A percentile compares a stretch with the other conserved stretches of the same genome.
Conservation (phyloP, 2,888 invertebrate species). For the Andrena flavipes region DNA sequence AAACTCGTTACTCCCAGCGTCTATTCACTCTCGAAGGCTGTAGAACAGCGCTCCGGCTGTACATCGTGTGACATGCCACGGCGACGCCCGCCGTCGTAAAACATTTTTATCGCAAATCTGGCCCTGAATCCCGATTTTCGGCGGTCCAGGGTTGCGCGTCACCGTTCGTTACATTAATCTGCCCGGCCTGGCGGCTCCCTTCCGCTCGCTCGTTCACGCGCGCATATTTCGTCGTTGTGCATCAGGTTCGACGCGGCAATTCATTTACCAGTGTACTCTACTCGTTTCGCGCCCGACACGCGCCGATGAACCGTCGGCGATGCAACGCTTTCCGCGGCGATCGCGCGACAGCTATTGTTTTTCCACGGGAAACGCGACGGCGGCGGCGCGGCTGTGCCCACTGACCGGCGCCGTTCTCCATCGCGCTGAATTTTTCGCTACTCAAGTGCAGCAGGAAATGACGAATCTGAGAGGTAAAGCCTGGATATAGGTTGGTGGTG, state of each 20-base stretch:
- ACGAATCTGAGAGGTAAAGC: background rate
- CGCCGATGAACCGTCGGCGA: conserved; percentile 43
- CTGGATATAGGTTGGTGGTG: background rate
- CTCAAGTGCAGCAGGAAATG: background rate
- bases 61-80: background rate
- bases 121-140: conserved; percentile 43
- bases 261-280: conserved; percentile 54
- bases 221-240: conserved; percentile 54
- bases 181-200: conserved; percentile 16
- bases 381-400: background rate
- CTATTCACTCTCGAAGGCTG: background rate
- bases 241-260: conserved; percentile 56
- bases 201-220: conserved; percentile 33
- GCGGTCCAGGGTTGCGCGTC: conserved; percentile 28
- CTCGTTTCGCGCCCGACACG: conserved; percentile 56
- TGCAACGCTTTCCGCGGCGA: conserved; percentile 47
- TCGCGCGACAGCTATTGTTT: conserved; percentile 41
- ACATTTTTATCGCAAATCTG: conserved; percentile 40
- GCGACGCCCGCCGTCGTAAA: conserved; percentile 12
- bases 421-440: background rate
- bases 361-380: conserved; percentile 3
- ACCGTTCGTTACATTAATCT: conserved; percentile 56
- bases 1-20: background rate
- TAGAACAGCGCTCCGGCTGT: background rate
- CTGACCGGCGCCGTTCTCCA: background rate